These are phyloP conservation scores for Terrapene triunguis DNA, from an alignment of 2,113 vertebrate species.

Conservation along the genomic window DNA sequence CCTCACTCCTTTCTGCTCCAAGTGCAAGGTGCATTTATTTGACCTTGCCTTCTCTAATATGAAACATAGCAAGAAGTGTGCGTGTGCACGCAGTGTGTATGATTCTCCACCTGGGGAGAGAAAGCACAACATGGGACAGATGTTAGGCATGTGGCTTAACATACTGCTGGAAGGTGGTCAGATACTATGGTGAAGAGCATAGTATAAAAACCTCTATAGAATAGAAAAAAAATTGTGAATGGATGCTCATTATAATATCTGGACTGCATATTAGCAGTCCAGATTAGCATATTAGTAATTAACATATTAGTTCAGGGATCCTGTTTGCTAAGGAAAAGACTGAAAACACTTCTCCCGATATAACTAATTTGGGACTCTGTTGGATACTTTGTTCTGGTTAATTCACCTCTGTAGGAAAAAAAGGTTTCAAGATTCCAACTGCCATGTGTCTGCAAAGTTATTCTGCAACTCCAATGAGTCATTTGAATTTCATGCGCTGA, in stretches of 20 bases:
- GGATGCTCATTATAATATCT: neutral
- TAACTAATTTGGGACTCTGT: rapidly evolving
- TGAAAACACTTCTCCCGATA: neutral
- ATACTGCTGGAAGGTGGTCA: neutral
- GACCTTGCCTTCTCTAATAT: neutral
- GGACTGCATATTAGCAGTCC: neutral
- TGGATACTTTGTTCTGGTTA: neutral
- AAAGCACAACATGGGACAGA: neutral
- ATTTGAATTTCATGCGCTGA: neutral
- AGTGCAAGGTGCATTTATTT: neutral
- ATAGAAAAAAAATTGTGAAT: neutral
- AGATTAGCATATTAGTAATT: too few species aligned
- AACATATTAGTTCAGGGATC: neutral
- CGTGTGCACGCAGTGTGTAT: neutral
- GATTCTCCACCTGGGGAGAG: neutral
- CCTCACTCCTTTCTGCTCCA: neutral
- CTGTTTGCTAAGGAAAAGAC: neutral
- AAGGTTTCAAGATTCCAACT: neutral
- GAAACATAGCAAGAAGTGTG: too few species aligned
- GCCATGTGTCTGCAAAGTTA: neutral
- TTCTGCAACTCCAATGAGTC: neutral
- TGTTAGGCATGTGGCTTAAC: neutral
- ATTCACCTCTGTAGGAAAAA: neutral
- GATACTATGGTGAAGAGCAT: neutral
- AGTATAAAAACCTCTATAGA: neutral